phyloP scores from a whole-genome alignment of 2,888 invertebrate genomes.

The Autographa gamma region DNA sequence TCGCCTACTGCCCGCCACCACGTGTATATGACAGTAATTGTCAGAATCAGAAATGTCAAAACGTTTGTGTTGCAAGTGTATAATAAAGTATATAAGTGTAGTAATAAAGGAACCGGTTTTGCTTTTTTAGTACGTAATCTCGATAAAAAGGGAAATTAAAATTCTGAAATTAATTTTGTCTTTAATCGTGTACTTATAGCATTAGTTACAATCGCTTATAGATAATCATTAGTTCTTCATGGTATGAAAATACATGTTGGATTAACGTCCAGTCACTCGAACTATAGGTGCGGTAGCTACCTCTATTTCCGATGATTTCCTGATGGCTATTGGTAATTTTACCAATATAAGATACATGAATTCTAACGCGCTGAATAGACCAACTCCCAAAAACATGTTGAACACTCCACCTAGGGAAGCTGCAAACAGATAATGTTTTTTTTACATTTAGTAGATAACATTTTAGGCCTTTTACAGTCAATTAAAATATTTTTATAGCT shows the following conservation, averaged over 20 bases:
- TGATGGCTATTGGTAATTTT: slow-evolving; percentile 64
- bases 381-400: slow-evolving; percentile 85
- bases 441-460: too few species aligned
- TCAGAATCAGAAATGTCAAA: too few species aligned
- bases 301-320: slow-evolving; percentile 54
- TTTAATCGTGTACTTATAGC: neutral
- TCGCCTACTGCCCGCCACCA: neutral
- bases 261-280: slow-evolving; percentile 4
- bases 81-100: too few species aligned
- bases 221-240: neutral
- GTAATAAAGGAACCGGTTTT: too few species aligned
- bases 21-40: neutral
- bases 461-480: too few species aligned
- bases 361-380: slow-evolving; percentile 81
- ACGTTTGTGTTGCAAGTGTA: too few species aligned
- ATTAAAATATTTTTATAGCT: too few species aligned
- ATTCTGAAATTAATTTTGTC: too few species aligned
- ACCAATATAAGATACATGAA: slow-evolving; percentile 69
- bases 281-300: neutral
- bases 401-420: slow-evolving; percentile 84
- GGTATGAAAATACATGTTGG: too few species aligned
- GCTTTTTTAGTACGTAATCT: too few species aligned
- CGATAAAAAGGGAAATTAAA: too few species aligned
- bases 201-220: neutral
- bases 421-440: slow-evolving; percentile 60